A percentile compares a stretch with the other conserved stretches of the same genome.
phyloP scores from a whole-genome alignment of 2,113 vertebrate genomes.

The Rattus norvegicus region DNA sequence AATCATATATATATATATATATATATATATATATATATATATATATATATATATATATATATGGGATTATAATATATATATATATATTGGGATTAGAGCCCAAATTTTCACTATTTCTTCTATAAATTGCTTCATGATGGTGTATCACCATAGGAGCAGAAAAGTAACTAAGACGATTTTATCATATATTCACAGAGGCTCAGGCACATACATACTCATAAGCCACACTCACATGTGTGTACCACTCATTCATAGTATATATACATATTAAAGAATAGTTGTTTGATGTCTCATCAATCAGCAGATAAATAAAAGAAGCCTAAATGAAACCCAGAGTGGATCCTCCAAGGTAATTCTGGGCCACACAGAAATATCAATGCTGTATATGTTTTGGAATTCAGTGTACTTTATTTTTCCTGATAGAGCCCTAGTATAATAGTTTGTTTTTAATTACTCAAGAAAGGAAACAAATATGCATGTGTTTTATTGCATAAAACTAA shows the following conservation, averaged over 20 bases:
- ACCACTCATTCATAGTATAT: not conserved
- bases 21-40: no score
- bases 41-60: no score
- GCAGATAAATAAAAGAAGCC: no score
- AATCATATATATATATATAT: not conserved
- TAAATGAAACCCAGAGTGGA: slow-evolving; percentile 50
- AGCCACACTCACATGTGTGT: no score
- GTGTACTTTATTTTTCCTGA: not conserved
- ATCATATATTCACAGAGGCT: not conserved
- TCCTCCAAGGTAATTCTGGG: not conserved
- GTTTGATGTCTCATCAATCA: not conserved
- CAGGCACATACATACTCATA: not conserved
- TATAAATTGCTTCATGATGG: no score
- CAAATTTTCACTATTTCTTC: not conserved
- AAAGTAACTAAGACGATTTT: not conserved
- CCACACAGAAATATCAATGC: slow-evolving; percentile 34
- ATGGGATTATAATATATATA: no score
- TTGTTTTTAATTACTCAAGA: not conserved
- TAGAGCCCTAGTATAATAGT: not conserved
- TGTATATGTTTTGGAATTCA: slow-evolving; percentile 3
- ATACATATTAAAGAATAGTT: not conserved
- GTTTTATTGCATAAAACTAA: not conserved
- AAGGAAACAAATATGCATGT: not conserved
- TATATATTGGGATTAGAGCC: no score
- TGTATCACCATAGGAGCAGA: not conserved